Base-by-base conservation (phyloP, 2,113 vertebrate genomes). In the Riparia riparia region DNA sequence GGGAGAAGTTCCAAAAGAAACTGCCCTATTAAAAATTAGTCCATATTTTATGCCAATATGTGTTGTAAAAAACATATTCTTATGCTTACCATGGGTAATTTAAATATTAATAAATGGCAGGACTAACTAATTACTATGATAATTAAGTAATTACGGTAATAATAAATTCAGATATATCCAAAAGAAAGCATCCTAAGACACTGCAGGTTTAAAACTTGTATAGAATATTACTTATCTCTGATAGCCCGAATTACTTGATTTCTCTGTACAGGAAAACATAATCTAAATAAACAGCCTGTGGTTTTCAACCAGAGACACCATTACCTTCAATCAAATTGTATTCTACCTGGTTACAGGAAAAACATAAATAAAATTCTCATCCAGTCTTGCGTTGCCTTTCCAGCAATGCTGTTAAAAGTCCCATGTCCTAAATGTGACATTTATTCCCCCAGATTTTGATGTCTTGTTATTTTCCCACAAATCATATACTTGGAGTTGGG, bases 341-440 rank as follows among this genome's bases (percentile, higher is more conserved):
- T 84, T 92, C 82, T 34, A 68, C 5, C n/a, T 49, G 26, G n/a
- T 56, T 89, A 51, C 37, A 58, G 45, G 45, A 89, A 76, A 84
- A 89, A 12, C 14, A 66, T 51, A 49, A 37, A 78, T 42, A 70
- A 49, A 95, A 89, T 49, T 82, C 20, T 41, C 57, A 41, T 53
- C 37, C 29, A 66, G 13, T 17, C 28, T 64, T 68, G 8, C 0
- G 0, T 8, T 83, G 19, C 14, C 31, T 53, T 82, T 66, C 63
- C 37, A 68, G 25, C 17, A 89, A 44, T 34, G 21, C 7, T 39
- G 25, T 21, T 26, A 41, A 4, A 41, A 76, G 39, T 47, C 14
- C 2, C 0, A 0, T 45, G 3, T 57, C 49, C 17, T 70, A 58
- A 61, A 68, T 24, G 13, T 31, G 49, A 66, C 53, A 28, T 6